Base-by-base conservation (phyloP, 2,888 invertebrate genomes). In the Galeruca laticollis region DNA sequence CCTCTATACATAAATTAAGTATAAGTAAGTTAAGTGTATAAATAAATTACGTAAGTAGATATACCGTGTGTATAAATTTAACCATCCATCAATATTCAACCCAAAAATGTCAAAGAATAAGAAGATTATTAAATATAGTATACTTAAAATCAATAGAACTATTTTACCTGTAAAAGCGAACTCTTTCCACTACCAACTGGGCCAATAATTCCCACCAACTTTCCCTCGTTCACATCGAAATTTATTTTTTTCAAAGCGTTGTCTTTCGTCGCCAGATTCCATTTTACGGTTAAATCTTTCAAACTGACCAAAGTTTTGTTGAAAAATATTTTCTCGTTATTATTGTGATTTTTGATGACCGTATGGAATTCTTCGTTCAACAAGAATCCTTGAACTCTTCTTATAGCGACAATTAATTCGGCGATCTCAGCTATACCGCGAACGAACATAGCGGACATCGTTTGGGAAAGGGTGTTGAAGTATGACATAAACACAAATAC, bases 111-210 rank as follows among this genome's bases (percentile, higher is more conserved):
- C n/a, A n/a, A n/a, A n/a, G n/a, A n/a, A n/a, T n/a, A n/a, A n/a
- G n/a, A n/a, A n/a, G n/a, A n/a, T n/a, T n/a, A n/a, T n/a, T n/a
- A n/a, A n/a, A n/a, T n/a, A n/a, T n/a, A n/a, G n/a, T n/a, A n/a
- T n/a, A n/a, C n/a, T n/a, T n/a, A n/a, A n/a, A n/a, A n/a, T n/a
- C n/a, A n/a, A 26, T 26, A 1, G 26, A 26, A 1, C 6, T 26
- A 26, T 26, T 96, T 88, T 0, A 92, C 91, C 78, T 92, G 90
- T 0, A 94, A 84, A 0, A 94, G 81, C 0, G 93, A 92, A 2
- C 91, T 90, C 74, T 93, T 90, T 13, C 90, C 90, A 59, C 89
- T 86, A 2, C 90, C 90, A 1, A 90, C 90, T 4, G 89, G 86
- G 52, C 90, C 90, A 63, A 90, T 88, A 21, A 86, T 73, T 1